Percentiles rank a stretch among this genome's conserved stretches.
These are phyloP conservation scores for Elaphurus davidianus DNA, from an alignment of 2,113 vertebrate genomes.

Conservation along the genomic window DNA sequence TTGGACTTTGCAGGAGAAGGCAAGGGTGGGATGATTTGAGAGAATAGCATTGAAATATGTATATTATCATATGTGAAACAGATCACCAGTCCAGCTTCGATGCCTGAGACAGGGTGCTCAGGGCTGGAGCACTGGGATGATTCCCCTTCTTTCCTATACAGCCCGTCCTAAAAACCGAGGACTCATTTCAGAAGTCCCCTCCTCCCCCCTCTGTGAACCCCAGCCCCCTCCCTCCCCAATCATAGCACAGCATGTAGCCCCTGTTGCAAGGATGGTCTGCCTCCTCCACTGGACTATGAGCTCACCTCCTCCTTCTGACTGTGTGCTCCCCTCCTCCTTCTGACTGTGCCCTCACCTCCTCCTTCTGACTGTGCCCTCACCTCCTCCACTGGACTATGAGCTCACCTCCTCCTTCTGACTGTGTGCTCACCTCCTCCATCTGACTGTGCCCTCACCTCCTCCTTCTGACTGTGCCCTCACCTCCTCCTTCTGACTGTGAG, in stretches of 20 bases:
- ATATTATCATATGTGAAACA: not conserved
- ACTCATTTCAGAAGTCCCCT: not conserved
- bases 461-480: not conserved
- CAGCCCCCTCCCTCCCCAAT: not conserved
- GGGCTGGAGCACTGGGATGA: not conserved
- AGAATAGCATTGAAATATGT: not conserved
- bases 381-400: too few relatives aligned
- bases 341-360: too few relatives aligned
- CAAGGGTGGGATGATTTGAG: not conserved
- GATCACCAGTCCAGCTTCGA: not conserved
- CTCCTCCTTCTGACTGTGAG: too few relatives aligned
- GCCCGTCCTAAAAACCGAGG: not conserved
- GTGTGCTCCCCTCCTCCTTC: not conserved
- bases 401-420: too few relatives aligned
- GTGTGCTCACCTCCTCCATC: not conserved
- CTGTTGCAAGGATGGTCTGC: fast-evolving
- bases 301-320: not conserved
- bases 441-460: too few relatives aligned
- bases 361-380: too few relatives aligned
- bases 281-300: not conserved
- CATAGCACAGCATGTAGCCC: not conserved
- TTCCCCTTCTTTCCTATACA: not conserved
- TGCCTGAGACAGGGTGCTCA: not conserved
- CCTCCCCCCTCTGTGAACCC: fast-evolving
- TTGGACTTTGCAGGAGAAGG: not conserved